Percentiles rank a stretch among this genome's conserved stretches.
These are phyloP conservation scores for Phania funesta DNA, from an alignment of 2,888 invertebrate genomes.

Conservation along the genomic window DNA sequence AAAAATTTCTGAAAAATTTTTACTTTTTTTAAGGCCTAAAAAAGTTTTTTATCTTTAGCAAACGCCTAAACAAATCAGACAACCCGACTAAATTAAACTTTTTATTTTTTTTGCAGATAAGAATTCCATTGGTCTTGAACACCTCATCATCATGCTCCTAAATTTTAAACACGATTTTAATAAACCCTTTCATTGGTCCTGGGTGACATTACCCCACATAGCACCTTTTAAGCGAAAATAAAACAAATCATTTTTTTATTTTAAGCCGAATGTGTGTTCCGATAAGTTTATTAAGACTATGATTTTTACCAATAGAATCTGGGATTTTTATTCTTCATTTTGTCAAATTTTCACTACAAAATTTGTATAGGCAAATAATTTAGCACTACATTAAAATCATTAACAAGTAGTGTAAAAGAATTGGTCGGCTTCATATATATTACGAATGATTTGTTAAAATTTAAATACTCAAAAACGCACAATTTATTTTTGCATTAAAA, in stretches of 20 bases:
- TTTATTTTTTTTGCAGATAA: slow-evolving; percentile 61
- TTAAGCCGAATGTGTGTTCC: neutral
- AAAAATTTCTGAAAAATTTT: too few relatives aligned
- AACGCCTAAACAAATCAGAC: neutral
- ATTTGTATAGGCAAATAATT: too few relatives aligned
- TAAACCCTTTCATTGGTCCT: slow-evolving; percentile 28
- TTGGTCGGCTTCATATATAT: too few relatives aligned
- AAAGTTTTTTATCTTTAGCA: neutral
- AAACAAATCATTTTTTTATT: neutral
- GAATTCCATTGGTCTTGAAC: slow-evolving; percentile 66
- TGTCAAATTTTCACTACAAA: neutral
- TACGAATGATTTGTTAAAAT: too few relatives aligned
- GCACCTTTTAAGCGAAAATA: neutral
- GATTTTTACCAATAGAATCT: slow-evolving; percentile 40
- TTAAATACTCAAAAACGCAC: too few relatives aligned
- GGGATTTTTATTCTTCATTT: slow-evolving; percentile 26
- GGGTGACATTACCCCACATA: slow-evolving; percentile 31
- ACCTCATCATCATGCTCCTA: slow-evolving; percentile 53
- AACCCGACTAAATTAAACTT: slow-evolving; percentile 30
- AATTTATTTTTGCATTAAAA: too few relatives aligned
- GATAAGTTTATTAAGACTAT: neutral
- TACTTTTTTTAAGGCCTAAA: neutral
- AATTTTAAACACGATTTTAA: slow-evolving; percentile 31
- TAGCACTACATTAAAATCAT: too few relatives aligned
- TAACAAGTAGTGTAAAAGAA: too few relatives aligned